Evolutionary conservation across 2,888 invertebrate genomes (phyloP), one percentile per base, ranked within the genome.

Genomic region (Luperina testacea): DNA sequence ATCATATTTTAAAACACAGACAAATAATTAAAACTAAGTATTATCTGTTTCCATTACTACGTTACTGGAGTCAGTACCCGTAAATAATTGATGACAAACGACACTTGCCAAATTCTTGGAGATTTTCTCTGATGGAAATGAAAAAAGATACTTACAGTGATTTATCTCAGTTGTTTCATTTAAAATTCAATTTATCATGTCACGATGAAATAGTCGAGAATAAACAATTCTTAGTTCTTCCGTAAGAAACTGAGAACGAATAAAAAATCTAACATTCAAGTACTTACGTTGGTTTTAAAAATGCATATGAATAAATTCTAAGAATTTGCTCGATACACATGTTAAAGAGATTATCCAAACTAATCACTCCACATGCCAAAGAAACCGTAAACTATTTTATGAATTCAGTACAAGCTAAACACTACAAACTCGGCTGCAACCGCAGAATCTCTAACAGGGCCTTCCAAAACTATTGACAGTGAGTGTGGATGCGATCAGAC

Each of bases 401-500:
- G 94, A 93, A 96, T 95, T 92, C 92, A 89, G 92, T 92, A 92
- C 92, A 93, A 90, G 87, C 93, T 93, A 93, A 96, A 96, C 94
- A 95, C 94, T 93, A 94, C 94, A 93, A 92, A 93, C 92, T 92
- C 92, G 92, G 90, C 90, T 88, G 91, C 92, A 90, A 96, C 96
- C 96, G 94, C 96, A 96, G 95, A 95, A 96, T 95, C 95, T 95
- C 95, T 95, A 94, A 94, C 95, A 92, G 93, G 95, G 94, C 94
- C 95, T 95, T 96, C 96, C 94, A 92, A 96, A 97, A 97, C 97
- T 97, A 97, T 97, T 96, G 97, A 97, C 97, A 96, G 96, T 95
- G 95, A 95, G 96, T 96, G 96, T 96, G 97, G 97, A 96, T 95
- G 95, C 96, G 96, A 97, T 97, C 97, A 96, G 94, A 94, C 95